Conservation (phyloP, 2,113 vertebrate genomes). For the Todiramphus saurophagus region DNA sequence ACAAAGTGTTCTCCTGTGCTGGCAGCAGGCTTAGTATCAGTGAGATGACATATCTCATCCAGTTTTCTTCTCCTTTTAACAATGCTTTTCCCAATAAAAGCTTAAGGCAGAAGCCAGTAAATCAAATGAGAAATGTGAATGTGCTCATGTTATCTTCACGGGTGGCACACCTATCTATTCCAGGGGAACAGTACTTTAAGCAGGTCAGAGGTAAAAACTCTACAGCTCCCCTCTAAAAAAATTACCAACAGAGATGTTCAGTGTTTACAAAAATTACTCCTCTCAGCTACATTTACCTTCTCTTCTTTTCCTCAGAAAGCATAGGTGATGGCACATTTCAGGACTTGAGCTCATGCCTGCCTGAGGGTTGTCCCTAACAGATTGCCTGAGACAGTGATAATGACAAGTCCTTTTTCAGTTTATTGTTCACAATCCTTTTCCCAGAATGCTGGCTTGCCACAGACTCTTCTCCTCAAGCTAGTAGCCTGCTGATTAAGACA, state of each 20-base stretch:
- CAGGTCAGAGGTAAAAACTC: background rate
- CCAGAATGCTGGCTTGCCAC: background rate
- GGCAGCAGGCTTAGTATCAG: background rate
- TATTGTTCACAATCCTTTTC: background rate
- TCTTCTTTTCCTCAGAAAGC: background rate
- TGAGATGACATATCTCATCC: background rate
- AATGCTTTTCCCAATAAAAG: background rate
- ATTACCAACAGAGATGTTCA: background rate
- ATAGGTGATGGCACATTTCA: background rate
- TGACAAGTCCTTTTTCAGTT: background rate
- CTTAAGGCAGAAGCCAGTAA: background rate
- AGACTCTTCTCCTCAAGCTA: background rate
- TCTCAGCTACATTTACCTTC: background rate
- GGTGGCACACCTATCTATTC: background rate
- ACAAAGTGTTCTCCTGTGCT: background rate
- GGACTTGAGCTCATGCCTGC: background rate
- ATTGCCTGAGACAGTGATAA: background rate
- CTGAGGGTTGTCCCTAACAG: background rate
- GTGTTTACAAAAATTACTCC: background rate
- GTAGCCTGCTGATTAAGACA: background rate
- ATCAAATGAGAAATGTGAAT: background rate
- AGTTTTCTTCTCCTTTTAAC: background rate
- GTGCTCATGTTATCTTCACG: background rate
- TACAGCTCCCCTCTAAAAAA: background rate
- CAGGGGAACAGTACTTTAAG: background rate